A percentile compares a stretch with the other conserved stretches of the same genome.
These are phyloP conservation scores for Rhagonycha lutea DNA, from an alignment of 2,888 invertebrate species.

Conservation along the genomic window DNA sequence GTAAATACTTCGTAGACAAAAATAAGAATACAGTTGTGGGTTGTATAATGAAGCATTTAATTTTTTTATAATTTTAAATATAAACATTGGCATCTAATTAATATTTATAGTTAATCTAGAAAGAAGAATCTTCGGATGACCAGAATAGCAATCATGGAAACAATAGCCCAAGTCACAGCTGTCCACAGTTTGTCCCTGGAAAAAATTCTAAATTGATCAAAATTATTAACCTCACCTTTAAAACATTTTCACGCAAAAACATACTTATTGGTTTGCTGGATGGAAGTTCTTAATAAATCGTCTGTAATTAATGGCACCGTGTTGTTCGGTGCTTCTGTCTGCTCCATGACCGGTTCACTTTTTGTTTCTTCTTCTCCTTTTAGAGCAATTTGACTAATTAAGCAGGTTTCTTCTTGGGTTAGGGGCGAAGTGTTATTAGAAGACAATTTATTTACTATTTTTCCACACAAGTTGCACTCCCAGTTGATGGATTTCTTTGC, in stretches of 20 bases:
- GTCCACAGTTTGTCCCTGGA: slow-evolving; percentile 59
- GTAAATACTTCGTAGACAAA: not conserved
- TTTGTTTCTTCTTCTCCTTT: slow-evolving; percentile 54
- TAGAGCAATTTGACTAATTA: slow-evolving; percentile 60
- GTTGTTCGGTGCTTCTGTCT: slow-evolving; percentile 30
- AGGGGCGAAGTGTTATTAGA: slow-evolving; percentile 50
- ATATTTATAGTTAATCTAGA: slow-evolving; percentile 35
- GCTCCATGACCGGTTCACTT: slow-evolving; percentile 38
- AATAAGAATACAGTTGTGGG: not conserved
- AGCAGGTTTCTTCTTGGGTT: slow-evolving; percentile 59
- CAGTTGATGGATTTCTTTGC: slow-evolving; percentile 74
- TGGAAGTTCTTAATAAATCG: slow-evolving; percentile 41
- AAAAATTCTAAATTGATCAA: slow-evolving; percentile 6
- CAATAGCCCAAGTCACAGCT: slow-evolving; percentile 55
- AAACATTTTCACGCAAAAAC: slow-evolving; percentile 13
- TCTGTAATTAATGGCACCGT: slow-evolving; percentile 22
- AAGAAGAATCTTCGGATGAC: slow-evolving; percentile 58
- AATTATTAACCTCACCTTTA: not conserved
- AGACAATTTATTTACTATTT: slow-evolving; percentile 59
- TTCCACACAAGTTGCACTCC: slow-evolving; percentile 68
- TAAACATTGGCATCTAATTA: not conserved
- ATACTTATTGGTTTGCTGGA: slow-evolving; percentile 51
- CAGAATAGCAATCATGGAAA: slow-evolving; percentile 56
- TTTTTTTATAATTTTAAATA: not conserved
- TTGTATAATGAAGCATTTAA: not conserved